Base-by-base conservation (phyloP, 1,140 invertebrate genomes). In the Bombus cullumanus region DNA sequence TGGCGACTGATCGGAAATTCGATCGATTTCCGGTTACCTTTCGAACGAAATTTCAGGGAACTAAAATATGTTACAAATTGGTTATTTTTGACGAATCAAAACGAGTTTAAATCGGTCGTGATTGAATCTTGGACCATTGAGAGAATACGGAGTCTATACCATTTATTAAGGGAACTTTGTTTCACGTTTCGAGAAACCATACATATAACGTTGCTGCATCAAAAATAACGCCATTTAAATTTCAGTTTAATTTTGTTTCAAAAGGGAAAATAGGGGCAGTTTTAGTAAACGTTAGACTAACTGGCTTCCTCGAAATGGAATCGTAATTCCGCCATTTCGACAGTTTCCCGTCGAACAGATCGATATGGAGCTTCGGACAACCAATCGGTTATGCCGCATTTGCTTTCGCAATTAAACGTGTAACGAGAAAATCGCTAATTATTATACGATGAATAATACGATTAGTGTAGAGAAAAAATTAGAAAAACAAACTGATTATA, bases 381-480 rank as follows among this genome's bases (percentile, higher is more conserved):
- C 8, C 12, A 59, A 37, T 77, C 75, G 37, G 37, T 64, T 37
- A 47, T 39, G 5, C 4, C 64, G 25, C 6, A 25, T 69, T 68
- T 53, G 10, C 1, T 25, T 34, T 66, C 39, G 41, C 66, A 77
- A 77, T 83, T 73, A 81, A 57, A 74, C 64, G n/a, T 43, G 62
- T 53, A 64, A 34, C 71, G 31, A 12, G 37, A 18, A 34, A 25
- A 59, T 43, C 75, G 64, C 13, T 79, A 78, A 84, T 84, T 79
- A 6, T 53, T 5, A 59, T 28, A 39, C 2, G n/a, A 3, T 6
- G 13, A n/a, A 34, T 37, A 43, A 31, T 66, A 5, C 25, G 15
- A 22, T 77, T 28, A 15, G 25, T 1, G 10, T 18, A 18, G 8
- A 10, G n/a, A 31, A 78, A 31, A 3, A 39, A 68, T 43, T 5